Evolutionary conservation across 2,888 invertebrate species (phyloP).

Genomic region (Cabera pusaria): DNA sequence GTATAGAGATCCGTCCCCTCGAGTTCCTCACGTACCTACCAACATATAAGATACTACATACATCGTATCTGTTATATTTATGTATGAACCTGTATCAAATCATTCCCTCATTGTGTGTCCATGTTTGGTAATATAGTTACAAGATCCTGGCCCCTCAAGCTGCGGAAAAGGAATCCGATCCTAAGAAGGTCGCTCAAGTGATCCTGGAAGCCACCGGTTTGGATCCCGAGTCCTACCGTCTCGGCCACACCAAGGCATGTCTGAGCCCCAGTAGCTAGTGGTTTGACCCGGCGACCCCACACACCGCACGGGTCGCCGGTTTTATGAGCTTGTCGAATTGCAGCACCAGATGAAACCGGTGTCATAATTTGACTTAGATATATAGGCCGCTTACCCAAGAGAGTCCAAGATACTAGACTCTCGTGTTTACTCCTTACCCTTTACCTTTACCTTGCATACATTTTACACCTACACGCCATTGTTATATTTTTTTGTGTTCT

Average conservation of each 20-base stretch:
- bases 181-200: conserved; percentile 91
- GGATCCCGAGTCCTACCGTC: conserved; percentile 95
- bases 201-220: conserved; percentile 93
- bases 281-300: conserved; percentile 54
- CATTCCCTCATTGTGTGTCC: conserved; percentile 71
- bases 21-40: conserved; percentile 1
- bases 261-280: conserved; percentile 62
- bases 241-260: conserved; percentile 99
- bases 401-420: conserved; percentile 70
- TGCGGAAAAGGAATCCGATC: conserved; percentile 88
- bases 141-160: conserved; percentile 98
- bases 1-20: conserved; percentile 3
- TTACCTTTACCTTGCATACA: conserved; percentile 29
- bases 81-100: conserved; percentile 25
- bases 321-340: conserved; percentile 56
- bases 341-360: conserved; percentile 64
- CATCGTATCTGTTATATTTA: conserved; percentile 33
- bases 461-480: conserved; percentile 28
- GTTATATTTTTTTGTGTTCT: conserved; percentile 59
- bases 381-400: conserved; percentile 48
- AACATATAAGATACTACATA: conserved; percentile 8
- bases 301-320: conserved; percentile 49
- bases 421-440: conserved; percentile 53
- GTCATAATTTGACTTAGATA: conserved; percentile 50
- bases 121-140: conserved; percentile 90